Base-by-base conservation (phyloP, 2,888 invertebrate genomes). In the Craniophora ligustri region DNA sequence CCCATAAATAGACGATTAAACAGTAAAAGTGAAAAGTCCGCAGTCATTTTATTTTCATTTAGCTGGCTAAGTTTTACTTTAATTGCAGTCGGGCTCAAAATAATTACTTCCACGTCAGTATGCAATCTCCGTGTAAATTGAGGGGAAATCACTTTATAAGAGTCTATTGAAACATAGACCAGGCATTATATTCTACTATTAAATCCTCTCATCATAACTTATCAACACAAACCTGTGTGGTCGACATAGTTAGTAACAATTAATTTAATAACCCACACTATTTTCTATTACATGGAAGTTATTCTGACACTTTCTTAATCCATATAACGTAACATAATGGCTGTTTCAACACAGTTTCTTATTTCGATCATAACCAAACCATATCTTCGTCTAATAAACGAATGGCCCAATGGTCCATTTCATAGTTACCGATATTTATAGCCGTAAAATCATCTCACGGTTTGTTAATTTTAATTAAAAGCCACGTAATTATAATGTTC, bases 401-500 rank as follows among this genome's bases (percentile, higher is more conserved):
- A 71, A 71, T 63, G 54, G 40, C 46, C 67, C 44, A 66, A 39
- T 42, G 74, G 34, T 34, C 34, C 36, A 38, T 38, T 77, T 75
- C 66, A 76, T 82, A 77, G 77, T 82, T 80, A 78, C 72, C 71
- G 57, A 77, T 82, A 81, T 84, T 85, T 82, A 86, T 83, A 75
- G 69, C 76, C 84, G 82, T 86, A 79, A 85, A 86, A 84, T 86
- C 80, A 78, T 83, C 84, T 80, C 79, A 84, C 77, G 81, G 85
- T 84, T 84, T 77, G 84, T 87, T 89, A 85, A 87, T 88, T 82
- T 82, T 81, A 85, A 87, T 87, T 85, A 85, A 87, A 85, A 78
- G 81, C 82, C 83, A 80, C 80, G 81, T 88, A 88, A 89, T 89
- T 87, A 87, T 81, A 78, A 81, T 79, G 81, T 82, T 80, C 76